Base-by-base conservation (phyloP, 2,888 invertebrate species). In the Epicampocera succincta region DNA sequence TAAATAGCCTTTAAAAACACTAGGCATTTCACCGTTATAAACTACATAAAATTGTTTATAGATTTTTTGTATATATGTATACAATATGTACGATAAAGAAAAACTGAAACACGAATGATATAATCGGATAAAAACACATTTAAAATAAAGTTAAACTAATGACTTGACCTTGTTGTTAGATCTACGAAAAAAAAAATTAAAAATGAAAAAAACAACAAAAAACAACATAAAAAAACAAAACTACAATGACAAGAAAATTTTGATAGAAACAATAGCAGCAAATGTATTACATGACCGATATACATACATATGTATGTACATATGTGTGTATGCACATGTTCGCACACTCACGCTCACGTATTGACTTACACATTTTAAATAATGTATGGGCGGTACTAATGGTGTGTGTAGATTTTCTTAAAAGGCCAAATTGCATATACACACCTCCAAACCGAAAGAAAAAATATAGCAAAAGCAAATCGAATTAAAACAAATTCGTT, bases 161-260 rank as follows among this genome's bases (percentile, higher is more conserved):
- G 82, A 78, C 78, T 82, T 82, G 82, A 82, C 82, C 82, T 82
- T 82, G 82, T 56, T 60, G 50, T 54, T 71, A 42, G 58, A 69
- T 44, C 48, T 48, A 72, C 48, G 54, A 46, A 65, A 65, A 42
- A n/a, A 56, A 52, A 60, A 50, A 13, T n/a, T n/a, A n/a, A n/a
- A n/a, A n/a, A n/a, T n/a, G n/a, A n/a, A n/a, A n/a, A n/a, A n/a
- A n/a, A n/a, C n/a, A n/a, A n/a, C n/a, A n/a, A n/a, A n/a, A n/a
- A n/a, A n/a, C n/a, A 54, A 52, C 61, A 42, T 15, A 46, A 11
- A 56, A 61, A 9, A 6, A 12, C 12, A 74, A 50, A 69, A 69
- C 54, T 38, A 73, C 66, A 73, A 78, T 72, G 50, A 71, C 71
- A 65, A 65, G 56, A 80, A 66, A 60, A 66, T 69, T 46, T 33